Conservation (phyloP, 1,140 invertebrate genomes). For the Zaprionus kolodkinae region DNA sequence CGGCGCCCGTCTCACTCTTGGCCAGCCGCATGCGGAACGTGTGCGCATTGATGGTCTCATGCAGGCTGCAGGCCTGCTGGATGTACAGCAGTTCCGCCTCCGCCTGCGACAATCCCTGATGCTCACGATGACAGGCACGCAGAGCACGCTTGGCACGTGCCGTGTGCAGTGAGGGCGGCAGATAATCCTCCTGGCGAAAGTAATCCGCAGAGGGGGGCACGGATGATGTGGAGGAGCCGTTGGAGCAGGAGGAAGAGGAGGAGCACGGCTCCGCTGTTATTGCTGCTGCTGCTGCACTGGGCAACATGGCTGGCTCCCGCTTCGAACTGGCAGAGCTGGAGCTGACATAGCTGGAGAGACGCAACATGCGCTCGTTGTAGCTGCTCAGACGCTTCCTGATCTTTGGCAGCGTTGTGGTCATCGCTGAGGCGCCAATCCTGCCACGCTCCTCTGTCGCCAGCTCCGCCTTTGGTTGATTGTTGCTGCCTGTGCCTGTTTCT, state of each 20-base stretch:
- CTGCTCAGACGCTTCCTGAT: conserved; percentile 70
- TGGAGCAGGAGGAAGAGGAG: neutral
- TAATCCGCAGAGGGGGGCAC: conserved; percentile 85
- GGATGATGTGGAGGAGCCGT: neutral
- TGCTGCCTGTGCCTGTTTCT: neutral
- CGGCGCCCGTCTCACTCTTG: conserved; percentile 91
- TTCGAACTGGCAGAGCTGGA: conserved; percentile 40
- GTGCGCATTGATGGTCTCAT: conserved; percentile 96
- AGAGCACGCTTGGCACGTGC: conserved; percentile 87
- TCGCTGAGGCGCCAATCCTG: conserved; percentile 4
- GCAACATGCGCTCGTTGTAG: conserved; percentile 75
- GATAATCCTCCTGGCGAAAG: conserved; percentile 92
- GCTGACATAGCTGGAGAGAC: conserved; percentile 73
- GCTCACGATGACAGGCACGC: conserved; percentile 88
- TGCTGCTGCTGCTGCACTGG: conserved; percentile 2
- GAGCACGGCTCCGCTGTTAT: neutral
- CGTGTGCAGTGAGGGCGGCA: conserved; percentile 87
- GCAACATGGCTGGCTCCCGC: conserved; percentile 31
- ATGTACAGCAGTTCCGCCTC: conserved; percentile 95
- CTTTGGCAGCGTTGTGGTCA: conserved; percentile 76
- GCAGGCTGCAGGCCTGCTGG: conserved; percentile 92
- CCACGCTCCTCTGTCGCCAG: conserved; percentile 4
- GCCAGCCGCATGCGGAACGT: conserved; percentile 93
- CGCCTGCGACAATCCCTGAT: conserved; percentile 89
- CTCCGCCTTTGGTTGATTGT: conserved; percentile 33